phyloP scores from a whole-genome alignment of 2,888 invertebrate species.

The Idaea straminata region DNA sequence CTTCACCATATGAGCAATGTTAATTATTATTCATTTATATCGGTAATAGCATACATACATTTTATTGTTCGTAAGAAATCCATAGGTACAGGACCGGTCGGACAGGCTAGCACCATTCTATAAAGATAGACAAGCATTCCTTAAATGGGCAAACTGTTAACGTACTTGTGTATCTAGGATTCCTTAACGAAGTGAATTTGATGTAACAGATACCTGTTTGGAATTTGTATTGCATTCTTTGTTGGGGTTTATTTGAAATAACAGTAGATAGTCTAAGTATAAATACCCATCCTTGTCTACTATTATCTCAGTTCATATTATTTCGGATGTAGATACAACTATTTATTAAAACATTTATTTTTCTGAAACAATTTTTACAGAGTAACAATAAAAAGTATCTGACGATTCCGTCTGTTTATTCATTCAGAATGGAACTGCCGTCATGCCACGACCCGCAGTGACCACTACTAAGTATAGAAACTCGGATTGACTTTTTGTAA shows the following conservation, averaged over 20 bases:
- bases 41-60: too few species aligned
- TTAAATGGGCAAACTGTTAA: neutral
- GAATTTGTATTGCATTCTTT: neutral
- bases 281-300: too few species aligned
- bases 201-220: neutral
- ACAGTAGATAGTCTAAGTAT: too few species aligned
- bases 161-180: neutral
- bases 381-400: conserved; percentile 14
- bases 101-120: too few species aligned
- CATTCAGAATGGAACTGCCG: conserved; percentile 48
- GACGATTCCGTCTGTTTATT: conserved; percentile 43
- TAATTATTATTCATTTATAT: too few species aligned
- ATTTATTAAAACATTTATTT: neutral
- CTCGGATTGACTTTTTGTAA: neutral
- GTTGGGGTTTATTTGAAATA: neutral
- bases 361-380: neutral
- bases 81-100: too few species aligned
- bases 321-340: neutral
- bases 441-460: conserved; percentile 35
- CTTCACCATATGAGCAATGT: too few species aligned
- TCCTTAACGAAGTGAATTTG: neutral
- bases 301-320: too few species aligned
- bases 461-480: neutral
- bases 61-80: too few species aligned
- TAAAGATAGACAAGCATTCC: neutral